Evolutionary conservation across 2,797 vertebrate genomes (phyloP).

Genomic region (Tinamus major): DNA sequence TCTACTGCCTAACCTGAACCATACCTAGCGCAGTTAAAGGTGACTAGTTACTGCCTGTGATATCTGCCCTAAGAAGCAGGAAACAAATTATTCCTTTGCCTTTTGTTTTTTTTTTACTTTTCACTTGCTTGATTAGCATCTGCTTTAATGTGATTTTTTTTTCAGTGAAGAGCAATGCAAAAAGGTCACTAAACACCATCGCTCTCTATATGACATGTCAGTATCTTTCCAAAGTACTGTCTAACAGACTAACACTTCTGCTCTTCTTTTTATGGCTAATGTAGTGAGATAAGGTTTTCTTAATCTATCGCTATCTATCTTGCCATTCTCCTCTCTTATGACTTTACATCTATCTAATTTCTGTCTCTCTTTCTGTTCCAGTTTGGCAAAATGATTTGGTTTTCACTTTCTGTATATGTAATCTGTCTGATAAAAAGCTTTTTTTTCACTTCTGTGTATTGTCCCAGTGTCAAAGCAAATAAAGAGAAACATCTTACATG

Average conservation of each 20-base stretch:
- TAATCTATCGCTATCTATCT: neutral
- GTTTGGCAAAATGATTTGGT: neutral
- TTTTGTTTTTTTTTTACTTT: neutral
- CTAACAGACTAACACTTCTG: neutral
- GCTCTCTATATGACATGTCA: neutral
- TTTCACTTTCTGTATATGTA: neutral
- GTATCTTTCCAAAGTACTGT: neutral
- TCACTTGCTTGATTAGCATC: neutral
- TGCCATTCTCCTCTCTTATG: neutral
- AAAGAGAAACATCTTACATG: neutral
- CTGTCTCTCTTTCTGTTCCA: neutral
- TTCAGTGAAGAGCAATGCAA: neutral
- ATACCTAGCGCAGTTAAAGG: neutral
- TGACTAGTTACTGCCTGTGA: neutral
- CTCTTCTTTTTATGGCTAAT: neutral
- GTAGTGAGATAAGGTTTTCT: neutral
- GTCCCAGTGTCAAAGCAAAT: neutral
- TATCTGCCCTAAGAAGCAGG: fast-evolving
- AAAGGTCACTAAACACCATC: neutral
- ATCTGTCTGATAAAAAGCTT: neutral
- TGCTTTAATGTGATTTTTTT: neutral
- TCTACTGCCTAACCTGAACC: neutral
- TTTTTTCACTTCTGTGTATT: neutral
- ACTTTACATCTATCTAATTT: neutral
- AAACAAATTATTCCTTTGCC: neutral